Percentiles rank a stretch among this genome's conserved stretches.
These are phyloP conservation scores for Augiades crinisus DNA, from an alignment of 2,888 invertebrate genomes.

Conservation along the genomic window DNA sequence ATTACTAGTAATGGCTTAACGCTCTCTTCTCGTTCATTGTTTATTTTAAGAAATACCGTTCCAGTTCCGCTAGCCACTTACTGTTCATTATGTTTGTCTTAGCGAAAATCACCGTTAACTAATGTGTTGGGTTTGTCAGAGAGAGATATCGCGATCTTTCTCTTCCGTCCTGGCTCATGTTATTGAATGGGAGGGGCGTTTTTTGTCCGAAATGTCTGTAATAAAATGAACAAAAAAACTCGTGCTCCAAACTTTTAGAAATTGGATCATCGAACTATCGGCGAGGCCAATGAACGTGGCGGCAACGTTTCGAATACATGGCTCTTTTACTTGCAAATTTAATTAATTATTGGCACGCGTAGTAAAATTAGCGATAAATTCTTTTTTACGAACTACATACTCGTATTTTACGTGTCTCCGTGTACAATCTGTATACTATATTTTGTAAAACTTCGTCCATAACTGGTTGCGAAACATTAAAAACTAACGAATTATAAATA, in stretches of 20 bases:
- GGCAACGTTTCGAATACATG: slow-evolving; percentile 38
- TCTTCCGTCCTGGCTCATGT: slow-evolving; percentile 46
- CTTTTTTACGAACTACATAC: background rate
- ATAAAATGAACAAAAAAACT: slow-evolving; percentile 62
- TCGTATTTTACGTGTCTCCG: too few relatives aligned
- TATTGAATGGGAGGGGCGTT: slow-evolving; percentile 57
- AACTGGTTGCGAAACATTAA: background rate
- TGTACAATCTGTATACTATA: too few relatives aligned
- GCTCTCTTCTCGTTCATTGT: background rate
- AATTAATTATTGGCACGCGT: background rate
- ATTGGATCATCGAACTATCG: slow-evolving; percentile 73
- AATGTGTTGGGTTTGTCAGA: slow-evolving; percentile 34
- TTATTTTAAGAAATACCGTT: slow-evolving; percentile 7
- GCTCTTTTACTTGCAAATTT: slow-evolving; percentile 34
- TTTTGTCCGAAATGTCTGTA: slow-evolving; percentile 54
- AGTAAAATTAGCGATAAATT: background rate
- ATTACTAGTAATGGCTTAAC: background rate
- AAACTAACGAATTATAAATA: background rate
- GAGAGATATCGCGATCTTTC: slow-evolving; percentile 43
- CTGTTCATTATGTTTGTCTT: slow-evolving; percentile 60
- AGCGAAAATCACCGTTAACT: slow-evolving; percentile 60
- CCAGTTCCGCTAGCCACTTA: slow-evolving; percentile 49
- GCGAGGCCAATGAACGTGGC: slow-evolving; percentile 61
- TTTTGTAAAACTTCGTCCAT: too few relatives aligned
- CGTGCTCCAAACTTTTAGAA: slow-evolving; percentile 57